Evolutionary conservation across 1,140 invertebrate genomes (phyloP).

Genomic region (Vanessa atalanta): DNA sequence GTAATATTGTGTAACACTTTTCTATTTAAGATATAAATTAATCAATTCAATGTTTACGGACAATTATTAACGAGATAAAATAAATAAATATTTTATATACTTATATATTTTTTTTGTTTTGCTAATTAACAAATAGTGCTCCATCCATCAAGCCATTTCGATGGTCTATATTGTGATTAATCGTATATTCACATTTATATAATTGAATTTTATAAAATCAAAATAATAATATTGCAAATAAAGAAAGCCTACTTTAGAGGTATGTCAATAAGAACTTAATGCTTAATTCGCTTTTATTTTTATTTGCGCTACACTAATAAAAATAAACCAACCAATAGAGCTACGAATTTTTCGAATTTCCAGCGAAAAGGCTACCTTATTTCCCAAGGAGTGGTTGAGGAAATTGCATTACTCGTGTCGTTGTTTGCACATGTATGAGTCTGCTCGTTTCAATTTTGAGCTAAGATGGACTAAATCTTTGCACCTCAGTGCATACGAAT

Average conservation of each 20-base stretch:
- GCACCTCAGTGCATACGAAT: background rate
- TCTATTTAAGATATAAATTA: too few species aligned
- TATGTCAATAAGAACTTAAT: background rate
- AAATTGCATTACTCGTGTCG: constrained; percentile 22
- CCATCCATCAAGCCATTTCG: too few species aligned
- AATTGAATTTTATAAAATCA: too few species aligned
- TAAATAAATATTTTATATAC: too few species aligned
- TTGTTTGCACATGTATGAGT: constrained; percentile 23
- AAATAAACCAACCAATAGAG: background rate
- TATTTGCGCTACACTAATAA: background rate
- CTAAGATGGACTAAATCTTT: background rate
- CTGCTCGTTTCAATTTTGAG: constrained; percentile 11
- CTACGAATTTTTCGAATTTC: constrained; percentile 9
- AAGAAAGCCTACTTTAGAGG: background rate
- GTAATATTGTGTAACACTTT: too few species aligned
- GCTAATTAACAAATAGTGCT: too few species aligned
- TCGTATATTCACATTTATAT: too few species aligned
- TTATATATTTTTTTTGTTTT: too few species aligned
- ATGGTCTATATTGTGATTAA: too few species aligned
- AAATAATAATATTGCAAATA: too few species aligned
- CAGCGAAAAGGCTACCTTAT: background rate
- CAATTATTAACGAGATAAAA: too few species aligned
- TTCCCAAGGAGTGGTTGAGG: constrained; percentile 12
- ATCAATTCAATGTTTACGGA: too few species aligned
- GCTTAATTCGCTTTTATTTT: background rate